Base-by-base conservation (phyloP, 2,113 vertebrate genomes). In the Felis chaus region DNA sequence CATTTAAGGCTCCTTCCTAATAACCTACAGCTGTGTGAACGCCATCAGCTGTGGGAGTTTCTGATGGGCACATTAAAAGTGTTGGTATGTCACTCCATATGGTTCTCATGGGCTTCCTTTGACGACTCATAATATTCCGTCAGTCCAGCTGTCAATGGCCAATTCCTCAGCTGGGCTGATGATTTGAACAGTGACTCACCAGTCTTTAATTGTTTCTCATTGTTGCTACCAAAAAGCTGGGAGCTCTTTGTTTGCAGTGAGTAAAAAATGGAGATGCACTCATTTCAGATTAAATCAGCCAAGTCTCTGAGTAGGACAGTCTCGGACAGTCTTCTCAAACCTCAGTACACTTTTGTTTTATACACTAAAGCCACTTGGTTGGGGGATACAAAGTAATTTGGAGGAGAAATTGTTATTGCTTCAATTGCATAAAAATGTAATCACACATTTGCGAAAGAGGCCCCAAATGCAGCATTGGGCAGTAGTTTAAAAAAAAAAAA, bases 21-120 rank as follows among this genome's bases (percentile, higher is more conserved):
- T 84, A 97, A 94, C 83, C 41, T 96, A 73, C 93, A 98, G 97
- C 97, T 98, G 97, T 97, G 57, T 86, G 97, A 96, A 91, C 53
- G 25, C 80, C 4, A 2, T 79, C 91, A 84, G 69, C 53, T 19
- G 21, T 88, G 95, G 94, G 94, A 97, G 92, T 33, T 93, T 86
- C 83, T 41, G 66, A 79, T 55, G 97, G 94, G 90, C 61, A 36
- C 29, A 50, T 69, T 89, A 65, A 96, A 97, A 73, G 84, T 68
- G 53, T 69, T 96, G 76, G 69, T 76, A 81, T 80, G 83, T 94
- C 31, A 0, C 68, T 97, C 97, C 97, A 95, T 71, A 69, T 39
- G 74, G 68, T 71, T 98, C 16, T 93, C 83, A 0, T 1, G 53
- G 68, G 39, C 86, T 96, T 88, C 69, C 91, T 89, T 97, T 61